phyloP scores from a whole-genome alignment of 1,140 invertebrate genomes.

The Parasteatoda tepidariorum region DNA sequence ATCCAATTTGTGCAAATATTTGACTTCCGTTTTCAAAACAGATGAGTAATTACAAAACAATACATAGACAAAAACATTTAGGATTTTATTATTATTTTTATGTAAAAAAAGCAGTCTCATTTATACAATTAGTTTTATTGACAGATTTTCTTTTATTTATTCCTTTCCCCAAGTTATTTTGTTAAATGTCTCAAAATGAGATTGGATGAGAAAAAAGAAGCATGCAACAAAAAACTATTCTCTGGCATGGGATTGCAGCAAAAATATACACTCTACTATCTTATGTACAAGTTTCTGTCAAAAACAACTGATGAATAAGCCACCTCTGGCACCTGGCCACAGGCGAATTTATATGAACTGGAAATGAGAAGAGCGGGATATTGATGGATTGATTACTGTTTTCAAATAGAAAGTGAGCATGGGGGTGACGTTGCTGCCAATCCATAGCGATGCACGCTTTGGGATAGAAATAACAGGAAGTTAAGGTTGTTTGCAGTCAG shows the following conservation, averaged over 20 bases:
- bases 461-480: neutral
- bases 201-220: neutral
- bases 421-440: neutral
- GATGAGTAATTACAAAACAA: neutral
- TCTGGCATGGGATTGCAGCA: constrained; percentile 3
- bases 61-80: neutral
- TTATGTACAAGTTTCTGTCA: constrained; percentile 8
- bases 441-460: neutral
- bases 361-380: neutral
- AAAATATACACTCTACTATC: constrained; percentile 34
- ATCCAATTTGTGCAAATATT: neutral
- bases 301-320: neutral
- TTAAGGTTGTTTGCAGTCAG: neutral
- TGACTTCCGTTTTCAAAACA: neutral
- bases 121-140: neutral
- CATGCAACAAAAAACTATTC: constrained; percentile 12
- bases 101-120: constrained; percentile 3
- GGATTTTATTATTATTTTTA: neutral
- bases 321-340: neutral
- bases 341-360: neutral
- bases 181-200: neutral
- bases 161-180: neutral
- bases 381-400: neutral
- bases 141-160: neutral
- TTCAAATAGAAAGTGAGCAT: neutral